These are phyloP conservation scores for Drosophila anomelani DNA, from an alignment of 2,888 invertebrate genomes.

Conservation along the genomic window DNA sequence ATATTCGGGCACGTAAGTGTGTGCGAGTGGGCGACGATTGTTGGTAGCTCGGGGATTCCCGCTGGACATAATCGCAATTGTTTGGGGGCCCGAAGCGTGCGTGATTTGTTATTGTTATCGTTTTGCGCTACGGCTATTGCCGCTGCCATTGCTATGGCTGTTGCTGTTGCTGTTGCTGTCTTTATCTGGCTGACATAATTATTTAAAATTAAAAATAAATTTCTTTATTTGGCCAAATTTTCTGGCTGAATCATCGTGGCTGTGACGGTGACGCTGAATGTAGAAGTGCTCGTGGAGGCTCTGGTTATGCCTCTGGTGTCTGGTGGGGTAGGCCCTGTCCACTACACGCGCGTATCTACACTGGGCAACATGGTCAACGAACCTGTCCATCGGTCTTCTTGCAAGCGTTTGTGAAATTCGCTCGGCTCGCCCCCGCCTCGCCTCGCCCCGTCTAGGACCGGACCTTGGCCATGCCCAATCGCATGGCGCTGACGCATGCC, in stretches of 20 bases:
- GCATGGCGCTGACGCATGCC: conserved; percentile 62
- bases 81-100: conserved; percentile 54
- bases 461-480: conserved; percentile 55
- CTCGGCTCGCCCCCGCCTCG: not conserved
- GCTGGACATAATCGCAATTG: conserved; percentile 45
- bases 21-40: conserved; percentile 9
- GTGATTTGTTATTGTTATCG: conserved; percentile 52
- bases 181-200: conserved; percentile 69
- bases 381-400: conserved; percentile 52
- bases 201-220: conserved; percentile 68
- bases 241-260: conserved; percentile 65
- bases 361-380: conserved; percentile 71
- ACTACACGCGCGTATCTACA: conserved; percentile 43
- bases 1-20: not conserved
- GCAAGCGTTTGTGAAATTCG: conserved; percentile 71
- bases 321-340: conserved; percentile 44
- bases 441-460: conserved; percentile 32
- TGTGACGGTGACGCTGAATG: not conserved
- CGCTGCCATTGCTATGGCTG: not conserved
- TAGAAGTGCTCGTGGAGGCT: not conserved
- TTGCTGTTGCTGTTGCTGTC: conserved; percentile 10
- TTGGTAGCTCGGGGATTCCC: conserved; percentile 42
- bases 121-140: conserved; percentile 13
- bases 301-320: conserved; percentile 8
- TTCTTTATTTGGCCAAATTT: conserved; percentile 47